Evolutionary conservation across 2,888 invertebrate genomes (phyloP), one percentile per base, ranked within the genome.

Genomic region (Nesidiocoris tenuis): DNA sequence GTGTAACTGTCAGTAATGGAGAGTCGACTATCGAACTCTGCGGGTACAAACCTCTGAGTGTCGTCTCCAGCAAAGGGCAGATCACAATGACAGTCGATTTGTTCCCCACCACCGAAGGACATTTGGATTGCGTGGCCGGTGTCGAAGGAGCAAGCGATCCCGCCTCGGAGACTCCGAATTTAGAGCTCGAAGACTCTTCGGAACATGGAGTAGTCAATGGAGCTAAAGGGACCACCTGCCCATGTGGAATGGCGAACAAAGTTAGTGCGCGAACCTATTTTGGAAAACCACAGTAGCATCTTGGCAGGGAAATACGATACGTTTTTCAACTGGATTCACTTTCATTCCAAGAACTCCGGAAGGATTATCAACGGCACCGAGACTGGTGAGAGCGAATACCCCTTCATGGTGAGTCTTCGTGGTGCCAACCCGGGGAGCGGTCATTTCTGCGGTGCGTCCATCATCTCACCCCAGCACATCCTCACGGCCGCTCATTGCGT

Each of bases 401-500:
- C 74, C 0, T 74, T 63, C 55, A 74, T 74, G 74, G 74, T 64
- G 1, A 56, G 55, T n/a, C 54, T 74, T n/a, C 55, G 59, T 0
- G 25, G 16, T 5, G 39, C 39, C 12, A 59, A 54, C 5, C 64
- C 74, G 1, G 23, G 17, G 1, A 64, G 54, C 18, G 12, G 21
- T 5, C 64, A 63, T 55, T 64, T 74, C 56, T 74, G 74, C 23
- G 74, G 74, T 0, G 74, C 55, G n/a, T 74, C 74, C 22, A 74
- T 74, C 74, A 55, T 74, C 23, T 22, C 22, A 19, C 56, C 74
- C 5, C 24, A 24, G 5, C 74, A 74, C 56, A 64, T 74, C 19
- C 54, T 74, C 54, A 74, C 74, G 18, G 74, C 74, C 0, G 74
- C 74, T n/a, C 74, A 74, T 23, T 74, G 74, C 56, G 64, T 64